Percentiles rank a stretch among this genome's conserved stretches.
These are phyloP conservation scores for Chlamydotis undulata DNA, from an alignment of 2,113 vertebrate species.

Conservation along the genomic window DNA sequence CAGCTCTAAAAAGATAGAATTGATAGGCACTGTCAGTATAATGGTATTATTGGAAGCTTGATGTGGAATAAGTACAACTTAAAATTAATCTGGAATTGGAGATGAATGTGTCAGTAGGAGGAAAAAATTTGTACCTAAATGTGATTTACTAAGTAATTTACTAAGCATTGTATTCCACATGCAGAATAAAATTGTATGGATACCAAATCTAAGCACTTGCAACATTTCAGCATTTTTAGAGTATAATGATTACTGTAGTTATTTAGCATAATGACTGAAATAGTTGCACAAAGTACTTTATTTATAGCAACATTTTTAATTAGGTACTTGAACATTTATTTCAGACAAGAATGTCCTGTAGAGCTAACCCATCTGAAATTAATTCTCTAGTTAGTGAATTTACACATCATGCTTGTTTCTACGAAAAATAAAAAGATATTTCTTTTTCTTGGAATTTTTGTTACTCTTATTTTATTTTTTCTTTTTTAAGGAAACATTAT, in stretches of 20 bases:
- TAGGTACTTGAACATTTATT: constrained; percentile 45
- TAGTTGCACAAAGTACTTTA: constrained; percentile 50
- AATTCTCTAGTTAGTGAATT: constrained; percentile 30
- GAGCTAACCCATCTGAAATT: constrained; percentile 6
- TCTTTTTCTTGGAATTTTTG: neutral
- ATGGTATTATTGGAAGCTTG: neutral
- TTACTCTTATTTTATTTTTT: neutral
- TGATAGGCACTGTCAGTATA: neutral
- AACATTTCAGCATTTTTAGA: constrained; percentile 21
- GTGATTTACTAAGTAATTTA: neutral
- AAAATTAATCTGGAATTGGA: neutral
- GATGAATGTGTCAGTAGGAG: neutral
- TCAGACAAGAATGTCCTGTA: constrained; percentile 46
- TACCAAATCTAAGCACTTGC: neutral
- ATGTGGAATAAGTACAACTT: neutral
- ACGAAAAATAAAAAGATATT: neutral
- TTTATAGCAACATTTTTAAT: constrained; percentile 58
- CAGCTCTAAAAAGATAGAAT: neutral
- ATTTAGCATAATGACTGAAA: constrained; percentile 47
- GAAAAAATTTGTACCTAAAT: neutral
- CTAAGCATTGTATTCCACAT: neutral
- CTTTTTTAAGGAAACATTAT: neutral
- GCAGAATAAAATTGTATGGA: neutral
- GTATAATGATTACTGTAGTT: constrained; percentile 32
- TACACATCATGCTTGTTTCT: neutral